These are phyloP conservation scores for Silurus aristotelis DNA, from an alignment of 2,797 vertebrate genomes.

Conservation along the genomic window DNA sequence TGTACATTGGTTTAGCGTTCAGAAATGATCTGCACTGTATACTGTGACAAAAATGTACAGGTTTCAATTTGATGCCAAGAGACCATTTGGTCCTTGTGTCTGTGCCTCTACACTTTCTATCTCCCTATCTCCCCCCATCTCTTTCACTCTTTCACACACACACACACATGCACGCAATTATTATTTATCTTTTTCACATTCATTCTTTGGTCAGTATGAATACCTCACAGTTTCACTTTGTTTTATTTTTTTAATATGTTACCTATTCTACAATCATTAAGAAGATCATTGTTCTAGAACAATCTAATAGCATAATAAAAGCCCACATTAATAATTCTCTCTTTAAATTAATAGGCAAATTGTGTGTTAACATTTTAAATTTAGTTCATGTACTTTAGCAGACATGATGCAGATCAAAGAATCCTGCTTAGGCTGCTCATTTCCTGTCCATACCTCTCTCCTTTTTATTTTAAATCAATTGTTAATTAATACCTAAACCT, in stretches of 20 bases:
- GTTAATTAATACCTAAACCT: not conserved
- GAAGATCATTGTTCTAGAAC: not conserved
- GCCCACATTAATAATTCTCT: not conserved
- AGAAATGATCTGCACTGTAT: conserved; percentile 48
- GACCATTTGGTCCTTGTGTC: conserved; percentile 63
- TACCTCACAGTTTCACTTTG: not conserved
- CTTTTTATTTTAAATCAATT: not conserved
- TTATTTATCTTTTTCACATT: not conserved
- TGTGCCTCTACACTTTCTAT: conserved; percentile 45
- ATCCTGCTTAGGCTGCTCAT: not conserved
- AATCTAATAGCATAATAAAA: not conserved
- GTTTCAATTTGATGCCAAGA: conserved; percentile 57
- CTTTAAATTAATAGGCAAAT: not conserved
- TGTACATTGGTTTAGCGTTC: not conserved
- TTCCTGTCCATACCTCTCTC: not conserved
- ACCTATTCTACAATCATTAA: not conserved
- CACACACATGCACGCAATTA: conserved; percentile 16
- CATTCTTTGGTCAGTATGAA: not conserved
- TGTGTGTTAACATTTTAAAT: too few species aligned
- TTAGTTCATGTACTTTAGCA: not conserved
- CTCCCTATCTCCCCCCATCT: conserved; percentile 16
- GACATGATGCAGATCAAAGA: not conserved
- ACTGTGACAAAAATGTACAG: conserved; percentile 51
- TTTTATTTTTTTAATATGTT: not conserved
- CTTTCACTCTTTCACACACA: not conserved